Base-by-base conservation (phyloP, 2,113 vertebrate species). In the Sylvilagus bachmani region DNA sequence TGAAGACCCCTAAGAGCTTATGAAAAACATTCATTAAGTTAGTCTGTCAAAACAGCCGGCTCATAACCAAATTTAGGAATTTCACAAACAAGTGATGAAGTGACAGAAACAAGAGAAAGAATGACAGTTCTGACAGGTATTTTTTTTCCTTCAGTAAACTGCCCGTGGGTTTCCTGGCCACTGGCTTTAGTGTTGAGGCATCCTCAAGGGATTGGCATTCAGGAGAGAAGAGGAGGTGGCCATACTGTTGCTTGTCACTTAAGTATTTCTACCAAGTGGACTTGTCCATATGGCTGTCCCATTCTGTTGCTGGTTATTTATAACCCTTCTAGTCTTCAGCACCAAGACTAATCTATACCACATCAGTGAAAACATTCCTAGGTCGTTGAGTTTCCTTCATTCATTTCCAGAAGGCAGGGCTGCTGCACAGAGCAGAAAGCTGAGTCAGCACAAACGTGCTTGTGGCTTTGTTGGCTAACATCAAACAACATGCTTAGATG, bases 1-100 rank as follows among this genome's bases (percentile, higher is more conserved):
- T 86, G 86, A 90, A 96, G 95, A 90, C 85, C 92, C 91, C 70
- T 81, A 90, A 95, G 85, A 96, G 91, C 38, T 93, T 95, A 90
- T 93, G 90, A 96, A 94, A 96, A 93, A 77, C 88, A 96, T 80
- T 95, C 58, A 95, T 92, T 78, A 97, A 81, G 71, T 93, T 80
- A 90, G 79, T 89, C 62, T 96, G 97, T 97, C 96, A 97, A 95
- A 97, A 96, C 79, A 96, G 79, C 93, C 86, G 94, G 61, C 80
- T 96, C 83, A 93, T 31, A 89, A 97, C 62, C 89, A 97, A 95
- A 97, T 96, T 96, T 95, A 95, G 86, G 89, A 91, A 95, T 94
- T 92, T 94, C 86, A 89, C 67, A 95, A 96, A 88, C 95, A 97
- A 96, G 80, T 92, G 91, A 95, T n/a, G 17, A 66, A 78, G 74